These are phyloP conservation scores for Cassiopea andromeda DNA, from an alignment of 30 jellyfish, hydroid and myxozoan genomes.

Conservation along the genomic window DNA sequence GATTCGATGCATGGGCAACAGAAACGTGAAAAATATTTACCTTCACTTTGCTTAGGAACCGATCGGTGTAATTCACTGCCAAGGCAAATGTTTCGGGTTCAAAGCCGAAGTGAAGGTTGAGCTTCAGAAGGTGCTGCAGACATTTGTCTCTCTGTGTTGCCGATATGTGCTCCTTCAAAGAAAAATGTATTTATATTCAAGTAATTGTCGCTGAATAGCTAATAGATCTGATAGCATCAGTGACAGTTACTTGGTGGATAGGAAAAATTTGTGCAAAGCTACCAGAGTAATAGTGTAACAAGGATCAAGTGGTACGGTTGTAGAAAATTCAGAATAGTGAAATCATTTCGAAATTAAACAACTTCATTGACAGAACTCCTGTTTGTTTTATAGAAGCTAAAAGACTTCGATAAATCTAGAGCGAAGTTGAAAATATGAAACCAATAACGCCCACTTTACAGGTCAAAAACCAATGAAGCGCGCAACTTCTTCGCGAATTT, in stretches of 20 bases:
- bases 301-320: too few species aligned
- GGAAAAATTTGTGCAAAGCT: too few species aligned
- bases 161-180: conserved; percentile 64
- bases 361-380: too few species aligned
- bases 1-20: neutral
- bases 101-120: conserved; percentile 81
- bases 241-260: too few species aligned
- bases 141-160: conserved; percentile 76
- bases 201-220: neutral
- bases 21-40: conserved; percentile 1
- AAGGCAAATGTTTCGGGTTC: conserved; percentile 82
- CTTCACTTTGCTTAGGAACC: conserved; percentile 79
- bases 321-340: too few species aligned
- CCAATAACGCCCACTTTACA: conserved; percentile 39
- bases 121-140: conserved; percentile 72
- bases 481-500: neutral
- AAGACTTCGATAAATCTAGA: neutral
- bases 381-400: too few species aligned
- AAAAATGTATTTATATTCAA: neutral
- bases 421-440: neutral
- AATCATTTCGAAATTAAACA: too few species aligned
- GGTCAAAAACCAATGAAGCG: conserved; percentile 46
- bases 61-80: conserved; percentile 76
- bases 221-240: too few species aligned
- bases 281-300: too few species aligned